phyloP scores from a whole-genome alignment of 2,888 invertebrate species.

The Orchesella flavescens region DNA sequence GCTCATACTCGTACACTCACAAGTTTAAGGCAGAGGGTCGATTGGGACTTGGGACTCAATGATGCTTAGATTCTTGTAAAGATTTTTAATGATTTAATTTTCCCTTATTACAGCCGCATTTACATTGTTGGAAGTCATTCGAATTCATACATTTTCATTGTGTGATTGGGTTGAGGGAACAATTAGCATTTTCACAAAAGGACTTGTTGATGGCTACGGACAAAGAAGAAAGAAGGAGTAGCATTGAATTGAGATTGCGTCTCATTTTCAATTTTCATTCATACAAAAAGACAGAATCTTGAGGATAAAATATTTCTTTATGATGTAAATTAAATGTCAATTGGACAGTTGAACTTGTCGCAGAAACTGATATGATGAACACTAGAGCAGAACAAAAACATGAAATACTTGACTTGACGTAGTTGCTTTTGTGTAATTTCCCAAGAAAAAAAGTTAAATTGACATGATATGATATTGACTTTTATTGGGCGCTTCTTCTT shows the following conservation, averaged over 20 bases:
- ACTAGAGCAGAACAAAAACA: not conserved
- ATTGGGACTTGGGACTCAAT: not conserved
- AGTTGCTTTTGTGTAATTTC: not conserved
- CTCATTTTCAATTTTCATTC: not conserved
- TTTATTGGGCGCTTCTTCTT: too few species aligned
- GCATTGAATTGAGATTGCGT: too few species aligned
- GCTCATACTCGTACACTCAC: not conserved
- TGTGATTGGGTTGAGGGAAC: not conserved
- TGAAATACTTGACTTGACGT: not conserved
- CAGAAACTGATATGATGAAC: not conserved
- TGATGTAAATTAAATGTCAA: not conserved
- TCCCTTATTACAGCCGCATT: not conserved
- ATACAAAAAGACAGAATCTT: not conserved
- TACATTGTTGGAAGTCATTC: conserved; percentile 2
- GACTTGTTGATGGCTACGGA: conserved; percentile 43
- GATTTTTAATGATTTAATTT: not conserved
- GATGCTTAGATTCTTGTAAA: not conserved
- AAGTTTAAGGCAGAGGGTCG: not conserved
- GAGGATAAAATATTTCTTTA: not conserved
- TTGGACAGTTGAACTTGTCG: not conserved
- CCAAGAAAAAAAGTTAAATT: too few species aligned
- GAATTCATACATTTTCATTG: not conserved
- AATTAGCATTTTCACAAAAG: conserved; percentile 49
- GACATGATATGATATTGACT: too few species aligned
- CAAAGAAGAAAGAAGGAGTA: not conserved